Evolutionary conservation across 2,797 vertebrate genomes (phyloP).

Genomic region (Rachycentron canadum): DNA sequence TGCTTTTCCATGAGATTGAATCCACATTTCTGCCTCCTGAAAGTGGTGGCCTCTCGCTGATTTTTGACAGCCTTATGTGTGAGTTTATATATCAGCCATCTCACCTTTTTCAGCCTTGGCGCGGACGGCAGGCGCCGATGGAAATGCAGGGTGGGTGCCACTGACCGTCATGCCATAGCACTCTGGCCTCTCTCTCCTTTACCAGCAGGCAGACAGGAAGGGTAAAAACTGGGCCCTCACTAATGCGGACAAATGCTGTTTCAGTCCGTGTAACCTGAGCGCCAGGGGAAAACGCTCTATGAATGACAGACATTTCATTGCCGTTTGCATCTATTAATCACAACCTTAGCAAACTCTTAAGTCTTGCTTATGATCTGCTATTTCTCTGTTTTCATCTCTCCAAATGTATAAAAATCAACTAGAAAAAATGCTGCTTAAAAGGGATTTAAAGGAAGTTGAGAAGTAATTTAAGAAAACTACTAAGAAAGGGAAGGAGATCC

Average conservation of each 20-base stretch:
- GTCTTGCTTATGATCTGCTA: constrained; percentile 34
- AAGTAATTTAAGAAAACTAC: constrained; percentile 63
- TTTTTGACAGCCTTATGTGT: constrained; percentile 60
- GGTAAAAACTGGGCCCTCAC: constrained; percentile 71
- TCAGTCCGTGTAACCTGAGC: constrained; percentile 76
- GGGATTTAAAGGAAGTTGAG: constrained; percentile 61
- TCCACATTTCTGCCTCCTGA: constrained; percentile 40
- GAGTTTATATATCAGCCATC: constrained; percentile 88
- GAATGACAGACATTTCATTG: constrained; percentile 76
- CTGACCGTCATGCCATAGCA: constrained; percentile 71
- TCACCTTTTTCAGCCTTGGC: constrained; percentile 83
- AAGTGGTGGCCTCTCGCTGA: constrained; percentile 46
- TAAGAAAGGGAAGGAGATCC: constrained; percentile 56
- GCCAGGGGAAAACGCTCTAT: constrained; percentile 56
- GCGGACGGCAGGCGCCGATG: constrained; percentile 70
- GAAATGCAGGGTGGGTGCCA: constrained; percentile 78
- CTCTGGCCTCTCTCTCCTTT: constrained; percentile 65
- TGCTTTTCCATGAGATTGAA: constrained; percentile 29
- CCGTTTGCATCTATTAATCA: constrained; percentile 71
- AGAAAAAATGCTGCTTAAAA: constrained; percentile 36
- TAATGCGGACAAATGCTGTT: constrained; percentile 70
- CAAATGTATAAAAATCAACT: constrained; percentile 30
- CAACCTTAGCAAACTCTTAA: constrained; percentile 35
- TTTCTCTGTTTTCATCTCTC: constrained; percentile 40
- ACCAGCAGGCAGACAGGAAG: constrained; percentile 78